Percentiles rank a stretch among this genome's conserved stretches.
Conservation (phyloP, 1,140 invertebrate species). For the Monomorium pharaonis region DNA sequence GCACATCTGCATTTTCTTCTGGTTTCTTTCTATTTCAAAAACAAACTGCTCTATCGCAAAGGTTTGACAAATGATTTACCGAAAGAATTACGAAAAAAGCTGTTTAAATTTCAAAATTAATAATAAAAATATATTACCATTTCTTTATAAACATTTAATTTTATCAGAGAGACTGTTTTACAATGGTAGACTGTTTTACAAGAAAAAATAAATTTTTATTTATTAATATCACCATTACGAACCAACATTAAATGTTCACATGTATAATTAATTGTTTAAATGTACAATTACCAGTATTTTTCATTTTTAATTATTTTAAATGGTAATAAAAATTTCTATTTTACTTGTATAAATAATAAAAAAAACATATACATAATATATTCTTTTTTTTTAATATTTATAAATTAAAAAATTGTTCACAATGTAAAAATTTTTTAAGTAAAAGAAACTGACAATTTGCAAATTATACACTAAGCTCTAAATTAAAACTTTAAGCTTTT, state of each 20-base stretch:
- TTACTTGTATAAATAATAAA: too few species aligned
- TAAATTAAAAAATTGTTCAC: background rate
- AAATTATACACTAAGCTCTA: background rate
- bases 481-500: slow-evolving; percentile 12
- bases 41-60: background rate
- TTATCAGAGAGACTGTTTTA: background rate
- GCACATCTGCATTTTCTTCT: background rate
- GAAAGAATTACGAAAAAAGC: background rate
- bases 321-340: too few species aligned
- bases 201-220: background rate
- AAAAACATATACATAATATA: too few species aligned
- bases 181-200: too few species aligned
- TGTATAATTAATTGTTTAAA: too few species aligned
- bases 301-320: too few species aligned
- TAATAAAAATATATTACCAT: background rate
- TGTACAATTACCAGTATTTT: too few species aligned
- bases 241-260: too few species aligned
- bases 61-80: slow-evolving; percentile 16
- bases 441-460: background rate
- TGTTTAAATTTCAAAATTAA: background rate
- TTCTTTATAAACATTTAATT: background rate
- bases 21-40: background rate
- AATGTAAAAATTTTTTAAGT: slow-evolving; percentile 7
- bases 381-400: too few species aligned
- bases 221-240: too few species aligned